Evolutionary conservation across 2,888 invertebrate species (phyloP).

Genomic region (Melipona bicolor): DNA sequence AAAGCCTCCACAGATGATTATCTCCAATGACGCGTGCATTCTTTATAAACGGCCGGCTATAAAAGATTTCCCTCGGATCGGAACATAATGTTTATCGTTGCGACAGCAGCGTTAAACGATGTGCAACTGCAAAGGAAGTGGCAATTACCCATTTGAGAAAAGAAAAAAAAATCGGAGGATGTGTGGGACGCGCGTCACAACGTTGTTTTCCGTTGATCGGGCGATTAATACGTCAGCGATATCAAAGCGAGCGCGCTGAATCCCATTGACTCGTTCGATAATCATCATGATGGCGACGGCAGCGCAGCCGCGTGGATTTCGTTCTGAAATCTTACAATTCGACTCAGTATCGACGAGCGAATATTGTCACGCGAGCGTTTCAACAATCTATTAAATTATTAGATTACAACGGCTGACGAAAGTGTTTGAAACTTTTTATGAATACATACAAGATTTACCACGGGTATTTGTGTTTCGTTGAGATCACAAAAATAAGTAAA

Average conservation of each 20-base stretch:
- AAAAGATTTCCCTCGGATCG: background rate
- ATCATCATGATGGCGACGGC: slow-evolving; percentile 17
- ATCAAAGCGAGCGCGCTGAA: slow-evolving; percentile 45
- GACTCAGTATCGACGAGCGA: background rate
- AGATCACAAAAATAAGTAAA: no score
- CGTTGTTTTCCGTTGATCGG: slow-evolving; percentile 70
- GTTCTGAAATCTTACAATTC: background rate
- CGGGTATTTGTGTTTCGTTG: no score
- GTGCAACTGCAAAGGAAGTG: background rate
- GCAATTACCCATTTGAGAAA: slow-evolving; percentile 40
- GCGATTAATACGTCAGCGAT: slow-evolving; percentile 65
- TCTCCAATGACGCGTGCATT: slow-evolving; percentile 20
- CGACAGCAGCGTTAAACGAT: background rate
- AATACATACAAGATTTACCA: no score
- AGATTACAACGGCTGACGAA: no score
- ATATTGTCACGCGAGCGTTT: background rate
- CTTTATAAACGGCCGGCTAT: background rate
- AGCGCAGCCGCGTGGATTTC: background rate
- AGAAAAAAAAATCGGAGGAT: slow-evolving; percentile 58
- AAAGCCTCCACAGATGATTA: slow-evolving; percentile 24
- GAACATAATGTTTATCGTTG: background rate
- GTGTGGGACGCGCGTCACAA: slow-evolving; percentile 68
- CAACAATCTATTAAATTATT: background rate
- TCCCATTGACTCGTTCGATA: slow-evolving; percentile 15
- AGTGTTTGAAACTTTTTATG: no score